Percentiles rank a stretch among this genome's conserved stretches.
Conservation (phyloP, 2,888 invertebrate species). For the Anorthoa munda region DNA sequence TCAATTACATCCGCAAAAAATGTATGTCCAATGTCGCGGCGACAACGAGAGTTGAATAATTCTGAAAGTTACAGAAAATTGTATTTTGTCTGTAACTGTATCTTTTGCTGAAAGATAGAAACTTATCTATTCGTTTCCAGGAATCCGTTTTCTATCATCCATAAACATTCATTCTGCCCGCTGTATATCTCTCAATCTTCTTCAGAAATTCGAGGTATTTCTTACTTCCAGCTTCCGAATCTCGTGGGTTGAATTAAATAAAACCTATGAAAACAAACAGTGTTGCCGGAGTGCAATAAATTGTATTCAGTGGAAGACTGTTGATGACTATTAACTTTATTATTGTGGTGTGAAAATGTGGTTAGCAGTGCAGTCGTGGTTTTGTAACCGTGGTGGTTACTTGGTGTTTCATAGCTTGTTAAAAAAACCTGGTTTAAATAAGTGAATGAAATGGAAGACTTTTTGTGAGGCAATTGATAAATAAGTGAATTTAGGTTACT, state of each 20-base stretch:
- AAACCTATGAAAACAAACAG: slow-evolving; percentile 43
- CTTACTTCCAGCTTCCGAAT: slow-evolving; percentile 5
- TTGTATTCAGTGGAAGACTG: slow-evolving; percentile 21
- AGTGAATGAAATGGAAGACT: too few species aligned
- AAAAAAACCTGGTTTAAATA: not conserved
- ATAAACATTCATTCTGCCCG: not conserved
- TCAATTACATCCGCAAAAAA: too few species aligned
- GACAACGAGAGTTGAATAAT: too few species aligned
- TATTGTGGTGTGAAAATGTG: slow-evolving; percentile 42
- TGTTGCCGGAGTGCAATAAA: slow-evolving; percentile 40
- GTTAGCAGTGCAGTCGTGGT: slow-evolving; percentile 21
- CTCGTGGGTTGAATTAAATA: slow-evolving; percentile 41
- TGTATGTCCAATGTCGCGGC: too few species aligned
- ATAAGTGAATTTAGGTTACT: not conserved
- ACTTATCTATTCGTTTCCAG: not conserved
- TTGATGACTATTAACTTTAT: slow-evolving; percentile 21
- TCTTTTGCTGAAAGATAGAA: too few species aligned
- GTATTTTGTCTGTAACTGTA: too few species aligned
- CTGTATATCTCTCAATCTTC: slow-evolving; percentile 6
- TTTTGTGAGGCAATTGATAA: not conserved
- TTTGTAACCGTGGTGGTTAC: not conserved
- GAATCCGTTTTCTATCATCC: not conserved
- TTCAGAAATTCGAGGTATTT: slow-evolving; percentile 7
- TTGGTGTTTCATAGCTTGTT: too few species aligned
- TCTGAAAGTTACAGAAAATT: too few species aligned